These are phyloP conservation scores for Epizoanthus scotinus DNA, from an alignment of 92 coral and sea anemone genomes.

Conservation along the genomic window DNA sequence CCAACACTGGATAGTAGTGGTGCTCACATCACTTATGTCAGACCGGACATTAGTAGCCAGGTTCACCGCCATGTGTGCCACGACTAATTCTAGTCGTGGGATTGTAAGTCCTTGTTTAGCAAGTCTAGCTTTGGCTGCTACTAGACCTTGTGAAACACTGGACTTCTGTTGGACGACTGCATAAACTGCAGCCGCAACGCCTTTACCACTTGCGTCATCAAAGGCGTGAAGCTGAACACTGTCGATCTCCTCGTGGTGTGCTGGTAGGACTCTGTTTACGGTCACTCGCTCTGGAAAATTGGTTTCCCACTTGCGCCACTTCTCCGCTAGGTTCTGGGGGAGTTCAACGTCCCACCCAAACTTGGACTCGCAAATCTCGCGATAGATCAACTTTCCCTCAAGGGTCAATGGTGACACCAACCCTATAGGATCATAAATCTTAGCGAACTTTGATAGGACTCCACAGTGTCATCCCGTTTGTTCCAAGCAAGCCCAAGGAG, in stretches of 20 bases:
- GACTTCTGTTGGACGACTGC: background rate
- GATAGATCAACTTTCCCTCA: background rate
- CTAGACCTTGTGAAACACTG: constrained; percentile 14
- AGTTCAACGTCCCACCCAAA: background rate
- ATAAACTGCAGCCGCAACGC: background rate
- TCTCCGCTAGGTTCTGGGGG: too few species aligned
- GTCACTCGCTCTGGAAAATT: background rate
- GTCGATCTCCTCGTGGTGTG: constrained; percentile 14
- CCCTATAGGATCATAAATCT: constrained; percentile 7
- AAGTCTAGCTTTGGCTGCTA: background rate
- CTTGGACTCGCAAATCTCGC: background rate
- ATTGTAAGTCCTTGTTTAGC: background rate
- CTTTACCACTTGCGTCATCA: background rate
- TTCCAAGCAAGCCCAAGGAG: constrained; percentile 41
- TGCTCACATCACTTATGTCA: background rate
- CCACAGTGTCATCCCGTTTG: constrained; percentile 33
- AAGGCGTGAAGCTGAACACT: constrained; percentile 8
- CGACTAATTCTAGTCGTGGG: constrained; percentile 3
- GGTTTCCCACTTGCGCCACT: background rate
- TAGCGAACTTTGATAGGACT: constrained; percentile 11
- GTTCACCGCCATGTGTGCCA: constrained; percentile 11
- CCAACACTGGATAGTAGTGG: too few species aligned
- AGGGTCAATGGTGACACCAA: constrained; percentile 8
- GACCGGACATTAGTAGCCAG: background rate
- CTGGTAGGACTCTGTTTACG: background rate